Base-by-base conservation (phyloP, 2,113 vertebrate genomes). In the Aptenodytes patagonicus region DNA sequence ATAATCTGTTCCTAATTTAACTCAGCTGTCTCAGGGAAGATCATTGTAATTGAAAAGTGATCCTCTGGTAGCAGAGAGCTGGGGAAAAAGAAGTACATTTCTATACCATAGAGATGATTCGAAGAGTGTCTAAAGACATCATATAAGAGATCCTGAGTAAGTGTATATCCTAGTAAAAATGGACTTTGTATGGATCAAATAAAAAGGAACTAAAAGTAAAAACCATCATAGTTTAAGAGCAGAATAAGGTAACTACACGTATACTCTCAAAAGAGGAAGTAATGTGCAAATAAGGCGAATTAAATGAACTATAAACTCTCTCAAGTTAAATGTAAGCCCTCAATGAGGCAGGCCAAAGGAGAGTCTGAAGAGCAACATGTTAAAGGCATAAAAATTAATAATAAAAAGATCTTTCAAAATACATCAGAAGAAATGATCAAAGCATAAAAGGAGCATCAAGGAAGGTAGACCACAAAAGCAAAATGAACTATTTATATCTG, bases 391-490 rank as follows among this genome's bases (percentile, higher is more conserved):
- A 96, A 96, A 85, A 51, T 24, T 79, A 93, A 71, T 89, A 93
- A 93, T 49, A 93, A 95, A 94, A 96, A 76, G 62, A 73, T 88
- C 87, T 90, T 93, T 91, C 84, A 96, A 88, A 96, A 94, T 42
- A 92, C 82, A 93, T 94, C 92, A 95, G 96, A 97, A 87, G 79
- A 95, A 93, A 89, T 60, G 87, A 96, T 96, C 96, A 97, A 96
- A 96, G 96, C 78, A 62, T 54, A 87, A 90, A 79, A 87, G 40
- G 40, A 95, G 66, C 92, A 96, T 95, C 87, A 88, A 72, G 90
- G 79, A 96, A 97, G 95, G 95, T 94, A 94, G 79, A 93, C 71
- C 31, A 1, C 90, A 96, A 96, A 84, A 83, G 70, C 34, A 91
- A 70, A 93, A 70, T 38, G 84, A 88, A 42, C 92, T 95, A 95